Evolutionary conservation across 2,888 invertebrate genomes (phyloP), one percentile per base, ranked within the genome.

Genomic region (Drosophila setosimentum): DNA sequence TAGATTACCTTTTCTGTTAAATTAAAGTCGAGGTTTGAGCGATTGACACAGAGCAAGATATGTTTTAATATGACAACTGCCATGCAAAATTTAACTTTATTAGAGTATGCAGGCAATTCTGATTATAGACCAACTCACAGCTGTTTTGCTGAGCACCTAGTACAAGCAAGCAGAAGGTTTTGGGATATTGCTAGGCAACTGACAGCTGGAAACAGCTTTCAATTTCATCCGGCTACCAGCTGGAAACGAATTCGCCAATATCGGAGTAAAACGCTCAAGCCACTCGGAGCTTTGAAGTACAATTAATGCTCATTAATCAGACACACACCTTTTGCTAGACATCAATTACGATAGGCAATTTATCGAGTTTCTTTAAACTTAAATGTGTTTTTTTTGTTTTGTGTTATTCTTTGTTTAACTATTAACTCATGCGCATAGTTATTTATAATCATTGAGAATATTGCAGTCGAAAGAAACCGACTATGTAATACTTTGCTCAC

Each of bases 191-290:
- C 86, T 83, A 85, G 80, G 45, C 58, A 32, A 58, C 50, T 58
- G 59, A 62, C 68, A 82, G 76, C 79, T 84, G 89, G 70, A 79
- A 82, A 57, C 70, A 76, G 83, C 86, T 85, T 88, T 86, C 85
- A 70, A 42, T 89, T 89, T 89, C 73, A 71, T 16, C 42, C 42
- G 21, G 7, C 24, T 24, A 42, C n/a, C 53, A 61, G 72, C 62
- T 71, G 71, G 62, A 54, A 71, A 8, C 11, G 60, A 29, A 27
- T 30, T n/a, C 32, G 70, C 50, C 16, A 51, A 68, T 58, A 33
- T 45, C 42, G 48, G 60, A 51, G 63, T 37, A 48, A 50, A 48
- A 61, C 21, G 32, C 10, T 45, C 13, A 48, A n/a, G 16, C 4
- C 42, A 27, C 42, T 54, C 55, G 11, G 5, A 33, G 37, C 54